A percentile compares a stretch with the other conserved stretches of the same genome.
These are phyloP conservation scores for Heliconius charithonia DNA, from an alignment of 2,888 invertebrate species.

Conservation along the genomic window DNA sequence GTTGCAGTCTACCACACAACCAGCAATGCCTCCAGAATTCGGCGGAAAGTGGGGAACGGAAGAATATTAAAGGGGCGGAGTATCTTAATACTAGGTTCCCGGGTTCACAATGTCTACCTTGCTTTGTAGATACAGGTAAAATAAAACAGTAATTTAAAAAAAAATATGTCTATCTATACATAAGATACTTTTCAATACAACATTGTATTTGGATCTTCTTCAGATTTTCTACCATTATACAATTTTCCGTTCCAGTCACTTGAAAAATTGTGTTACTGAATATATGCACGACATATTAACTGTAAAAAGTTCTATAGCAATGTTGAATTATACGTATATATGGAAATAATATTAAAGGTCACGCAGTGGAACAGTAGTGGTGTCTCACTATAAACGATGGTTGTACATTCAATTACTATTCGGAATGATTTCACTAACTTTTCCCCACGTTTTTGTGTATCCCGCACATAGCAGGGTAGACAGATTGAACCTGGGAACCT, in stretches of 20 bases:
- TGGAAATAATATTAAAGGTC: no score
- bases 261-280: constrained; percentile 4
- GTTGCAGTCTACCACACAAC: no score
- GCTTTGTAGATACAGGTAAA: not conserved
- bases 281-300: no score
- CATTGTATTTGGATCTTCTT: not conserved
- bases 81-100: not conserved
- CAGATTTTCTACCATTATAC: constrained; percentile 1
- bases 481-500: no score
- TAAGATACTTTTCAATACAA: not conserved
- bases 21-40: not conserved
- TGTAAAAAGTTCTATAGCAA: no score
- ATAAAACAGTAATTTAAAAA: not conserved
- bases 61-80: not conserved
- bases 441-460: no score
- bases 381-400: not conserved
- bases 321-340: no score
- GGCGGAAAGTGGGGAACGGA: not conserved
- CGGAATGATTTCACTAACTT: no score
- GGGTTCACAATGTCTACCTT: not conserved
- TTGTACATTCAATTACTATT: not conserved
- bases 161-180: not conserved
- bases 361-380: no score
- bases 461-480: no score
- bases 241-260: constrained; percentile 19